Evolutionary conservation across 2,797 vertebrate species (phyloP), one percentile per base, ranked within the genome.

Genomic region (Okamejei kenojei): DNA sequence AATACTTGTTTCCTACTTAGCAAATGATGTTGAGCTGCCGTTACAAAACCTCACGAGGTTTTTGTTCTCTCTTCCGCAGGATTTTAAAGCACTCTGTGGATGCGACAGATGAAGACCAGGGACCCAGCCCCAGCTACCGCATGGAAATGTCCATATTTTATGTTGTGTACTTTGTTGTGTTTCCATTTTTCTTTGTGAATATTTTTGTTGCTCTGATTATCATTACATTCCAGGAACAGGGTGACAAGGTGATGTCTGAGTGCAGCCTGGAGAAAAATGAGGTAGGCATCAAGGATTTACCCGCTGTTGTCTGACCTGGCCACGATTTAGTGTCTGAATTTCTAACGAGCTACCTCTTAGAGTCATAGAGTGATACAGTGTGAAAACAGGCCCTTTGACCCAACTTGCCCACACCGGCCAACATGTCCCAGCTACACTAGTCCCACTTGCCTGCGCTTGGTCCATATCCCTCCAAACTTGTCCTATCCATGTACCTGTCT

Each of bases 81-180:
- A 98, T 99, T 94, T 95, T 99, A 94, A 99, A 99, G 94, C 98
- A 99, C 95, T 99, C 98, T 0, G 98, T 99, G 95, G 98, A 99
- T 0, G 98, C 98, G 91, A 99, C 99, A 63, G 98, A 98, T 13
- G 99, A 99, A 95, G 98, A 99, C 84, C 96, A 97, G 95, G 99
- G 99, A 86, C 99, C 98, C 11, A 99, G 97, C 95, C 99, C 98
- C 2, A 98, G 99, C 92, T 99, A 97, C 95, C 95, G 99, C 93
- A 99, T 99, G 96, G 99, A 99, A 95, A 98, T 99, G 96, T 98
- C 98, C 94, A 98, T 99, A 95, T 99, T 99, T 96, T 99, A 99
- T 0, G 98, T 99, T 94, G 98, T 99, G 94, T 99, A 99, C 96
- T 99, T 99, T 94, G 98, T 99, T 80, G 99, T 99, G 94, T 99